Evolutionary conservation across 2,113 vertebrate species (phyloP).

Genomic region (Pterocles orientalis): DNA sequence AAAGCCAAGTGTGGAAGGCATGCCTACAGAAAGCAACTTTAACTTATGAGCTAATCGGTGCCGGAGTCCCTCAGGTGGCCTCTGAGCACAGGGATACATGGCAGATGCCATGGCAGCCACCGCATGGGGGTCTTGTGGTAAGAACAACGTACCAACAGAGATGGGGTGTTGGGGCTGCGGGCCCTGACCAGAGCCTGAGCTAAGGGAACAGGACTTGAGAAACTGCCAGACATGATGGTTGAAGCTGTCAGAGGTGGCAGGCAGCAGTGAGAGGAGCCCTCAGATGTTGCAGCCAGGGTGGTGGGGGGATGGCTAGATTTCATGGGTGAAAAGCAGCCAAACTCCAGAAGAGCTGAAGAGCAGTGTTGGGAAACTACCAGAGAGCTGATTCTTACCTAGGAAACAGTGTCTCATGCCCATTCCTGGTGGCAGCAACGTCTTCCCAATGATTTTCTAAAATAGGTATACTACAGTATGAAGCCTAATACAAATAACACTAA

Average conservation of each 20-base stretch:
- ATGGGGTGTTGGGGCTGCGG: background rate
- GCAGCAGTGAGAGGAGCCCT: background rate
- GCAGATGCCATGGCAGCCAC: background rate
- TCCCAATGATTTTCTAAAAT: background rate
- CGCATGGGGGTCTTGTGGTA: accelerated
- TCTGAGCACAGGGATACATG: accelerated
- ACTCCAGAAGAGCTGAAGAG: background rate
- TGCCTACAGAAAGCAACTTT: background rate
- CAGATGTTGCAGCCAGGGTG: background rate
- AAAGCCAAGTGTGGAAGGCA: background rate
- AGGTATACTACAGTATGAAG: background rate
- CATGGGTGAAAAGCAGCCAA: background rate
- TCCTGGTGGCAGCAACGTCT: background rate
- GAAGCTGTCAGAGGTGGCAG: background rate
- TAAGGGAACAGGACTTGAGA: background rate
- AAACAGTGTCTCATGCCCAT: background rate
- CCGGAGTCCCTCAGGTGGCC: background rate
- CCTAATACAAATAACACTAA: background rate
- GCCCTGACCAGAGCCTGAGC: background rate
- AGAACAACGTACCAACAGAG: background rate
- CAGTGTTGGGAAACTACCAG: background rate
- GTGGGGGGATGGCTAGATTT: background rate
- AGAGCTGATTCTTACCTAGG: background rate
- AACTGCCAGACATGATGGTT: background rate
- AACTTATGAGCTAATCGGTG: background rate